Evolutionary conservation across 2,797 vertebrate species (phyloP), one percentile per base, ranked within the genome.

Genomic region (Poeciliopsis gracilis): DNA sequence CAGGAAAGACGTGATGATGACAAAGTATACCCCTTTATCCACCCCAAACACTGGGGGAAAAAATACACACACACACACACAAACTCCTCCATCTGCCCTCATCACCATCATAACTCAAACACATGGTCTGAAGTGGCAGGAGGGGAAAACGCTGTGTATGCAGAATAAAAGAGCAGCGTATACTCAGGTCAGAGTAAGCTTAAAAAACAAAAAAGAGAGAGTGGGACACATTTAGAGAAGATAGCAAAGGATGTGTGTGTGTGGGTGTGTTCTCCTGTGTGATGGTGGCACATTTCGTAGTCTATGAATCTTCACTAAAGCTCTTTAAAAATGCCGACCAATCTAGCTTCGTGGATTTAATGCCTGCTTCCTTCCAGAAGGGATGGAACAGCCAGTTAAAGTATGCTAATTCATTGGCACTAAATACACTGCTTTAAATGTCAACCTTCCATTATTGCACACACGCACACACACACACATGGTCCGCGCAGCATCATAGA

Each of bases 391-490:
- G 87, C 90, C 91, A 91, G 91, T 91, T 95, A 94, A 94, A 95
- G 87, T 94, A 94, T 93, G 92, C 87, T 94, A 95, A 95, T 94
- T 87, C 91, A 84, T 83, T 87, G 87, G 88, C 89, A 92, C 92
- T 92, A 94, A 95, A 91, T 90, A 91, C 82, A 92, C 87, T 88
- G 91, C 91, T 93, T 94, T 94, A 94, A 95, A 95, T 94, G 93
- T 94, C 93, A 94, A 89, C 89, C 88, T 89, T 88, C 88, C 89
- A 93, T 92, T 91, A 89, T 84, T 84, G 91, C 86, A 82, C 90
- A 90, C 36, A 49, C 38, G 1, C 36, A 36, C 36, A 36, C 36
- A 28, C 53, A 59, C 57, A 91, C 7, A 2, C 38, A 69, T 11
- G 2, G 43, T 46, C 67, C 6, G 15, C 11, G 4, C 69, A 61